phyloP scores from a whole-genome alignment of 2,113 vertebrate species.

The Abramis brama region DNA sequence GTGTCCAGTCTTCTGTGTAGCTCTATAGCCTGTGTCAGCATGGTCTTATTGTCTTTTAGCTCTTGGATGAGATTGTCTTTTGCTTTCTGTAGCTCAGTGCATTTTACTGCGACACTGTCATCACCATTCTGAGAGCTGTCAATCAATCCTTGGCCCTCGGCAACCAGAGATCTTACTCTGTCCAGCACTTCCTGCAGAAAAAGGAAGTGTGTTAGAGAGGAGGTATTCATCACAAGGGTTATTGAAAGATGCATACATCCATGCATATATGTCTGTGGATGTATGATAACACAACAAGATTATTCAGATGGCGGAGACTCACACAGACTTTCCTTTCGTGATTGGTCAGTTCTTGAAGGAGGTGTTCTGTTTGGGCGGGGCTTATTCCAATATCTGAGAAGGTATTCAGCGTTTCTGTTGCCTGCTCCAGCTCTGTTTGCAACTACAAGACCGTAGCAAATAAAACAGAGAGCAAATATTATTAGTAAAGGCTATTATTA shows the following conservation, averaged over 20 bases:
- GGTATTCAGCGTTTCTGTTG: constrained; percentile 21
- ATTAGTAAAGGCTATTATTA: neutral
- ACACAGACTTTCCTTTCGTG: constrained; percentile 41
- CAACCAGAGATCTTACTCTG: constrained; percentile 35
- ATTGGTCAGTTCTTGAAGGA: constrained; percentile 46
- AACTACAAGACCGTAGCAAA: constrained; percentile 30
- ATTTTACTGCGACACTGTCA: constrained; percentile 35
- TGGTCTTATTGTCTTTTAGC: constrained; percentile 36
- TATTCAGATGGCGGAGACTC: neutral
- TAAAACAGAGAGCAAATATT: neutral
- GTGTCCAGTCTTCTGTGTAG: constrained; percentile 49
- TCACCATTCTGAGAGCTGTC: constrained; percentile 41
- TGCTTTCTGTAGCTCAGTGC: constrained; percentile 42
- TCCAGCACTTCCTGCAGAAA: constrained; percentile 44
- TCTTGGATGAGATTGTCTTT: constrained; percentile 39
- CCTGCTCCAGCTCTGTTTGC: constrained; percentile 32
- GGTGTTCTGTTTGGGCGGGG: constrained; percentile 41
- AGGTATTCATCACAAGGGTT: neutral
- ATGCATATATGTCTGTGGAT: neutral
- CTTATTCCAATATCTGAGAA: constrained; percentile 45
- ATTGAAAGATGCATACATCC: neutral
- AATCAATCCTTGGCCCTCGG: constrained; percentile 35
- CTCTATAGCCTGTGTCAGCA: constrained; percentile 37
- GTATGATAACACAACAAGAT: neutral
- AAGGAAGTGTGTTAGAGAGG: neutral